These are phyloP conservation scores for Netelia melanura DNA, from an alignment of 2,888 invertebrate species.

Conservation along the genomic window DNA sequence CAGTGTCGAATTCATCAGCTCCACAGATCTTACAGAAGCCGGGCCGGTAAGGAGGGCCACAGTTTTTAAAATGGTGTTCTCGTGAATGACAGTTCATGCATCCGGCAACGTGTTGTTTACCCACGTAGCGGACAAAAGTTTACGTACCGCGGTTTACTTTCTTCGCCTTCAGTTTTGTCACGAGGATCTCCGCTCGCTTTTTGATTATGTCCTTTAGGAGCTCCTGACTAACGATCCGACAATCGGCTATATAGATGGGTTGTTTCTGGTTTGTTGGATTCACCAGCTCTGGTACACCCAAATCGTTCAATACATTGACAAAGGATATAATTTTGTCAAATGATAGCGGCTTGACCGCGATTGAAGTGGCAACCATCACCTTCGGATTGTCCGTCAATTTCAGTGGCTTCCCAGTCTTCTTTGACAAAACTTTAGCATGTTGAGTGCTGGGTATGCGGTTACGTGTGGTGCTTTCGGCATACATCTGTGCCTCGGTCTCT, in stretches of 20 bases:
- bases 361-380: constrained; percentile 47
- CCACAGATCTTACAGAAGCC: constrained; percentile 47
- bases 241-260: constrained; percentile 32
- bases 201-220: constrained; percentile 22
- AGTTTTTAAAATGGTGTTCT: constrained; percentile 27
- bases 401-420: not conserved
- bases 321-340: constrained; percentile 23
- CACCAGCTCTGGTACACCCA: constrained; percentile 24
- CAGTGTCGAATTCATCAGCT: too few relatives aligned
- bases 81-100: constrained; percentile 49
- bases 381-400: constrained; percentile 12
- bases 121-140: constrained; percentile 40
- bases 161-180: constrained; percentile 20
- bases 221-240: constrained; percentile 31
- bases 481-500: not conserved
- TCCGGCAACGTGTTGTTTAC: constrained; percentile 28
- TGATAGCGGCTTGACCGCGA: constrained; percentile 41
- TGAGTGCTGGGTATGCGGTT: too few relatives aligned
- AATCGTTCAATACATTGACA: constrained; percentile 28
- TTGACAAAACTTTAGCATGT: too few relatives aligned
- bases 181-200: constrained; percentile 37
- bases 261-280: not conserved
- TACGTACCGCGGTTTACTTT: constrained; percentile 48
- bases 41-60: constrained; percentile 35
- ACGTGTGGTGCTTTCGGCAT: too few relatives aligned